Evolutionary conservation across 2,888 invertebrate species (phyloP).

Genomic region (Mythimna pallens): DNA sequence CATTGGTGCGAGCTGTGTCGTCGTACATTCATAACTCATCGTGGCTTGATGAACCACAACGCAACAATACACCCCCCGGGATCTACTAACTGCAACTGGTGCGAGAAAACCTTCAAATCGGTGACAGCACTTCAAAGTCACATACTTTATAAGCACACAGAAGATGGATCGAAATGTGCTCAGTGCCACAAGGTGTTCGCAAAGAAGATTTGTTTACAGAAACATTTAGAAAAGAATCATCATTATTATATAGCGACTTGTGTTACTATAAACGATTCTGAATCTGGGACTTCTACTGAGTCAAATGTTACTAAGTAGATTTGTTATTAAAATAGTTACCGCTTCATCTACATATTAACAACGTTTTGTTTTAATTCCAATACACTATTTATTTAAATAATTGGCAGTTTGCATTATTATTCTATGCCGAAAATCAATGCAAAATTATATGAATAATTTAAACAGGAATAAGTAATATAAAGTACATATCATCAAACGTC

Average conservation of each 20-base stretch:
- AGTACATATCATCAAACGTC: not conserved
- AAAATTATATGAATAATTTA: not conserved
- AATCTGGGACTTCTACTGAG: constrained; percentile 17
- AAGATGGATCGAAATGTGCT: constrained; percentile 68
- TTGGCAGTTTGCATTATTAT: not conserved
- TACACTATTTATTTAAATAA: constrained; percentile 3
- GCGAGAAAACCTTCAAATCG: constrained; percentile 72
- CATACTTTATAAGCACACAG: constrained; percentile 74
- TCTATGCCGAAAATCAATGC: not conserved
- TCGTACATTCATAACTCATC: constrained; percentile 73
- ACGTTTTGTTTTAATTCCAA: constrained; percentile 8
- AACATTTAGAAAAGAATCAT: constrained; percentile 73
- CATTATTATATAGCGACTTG: constrained; percentile 19
- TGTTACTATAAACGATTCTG: constrained; percentile 7
- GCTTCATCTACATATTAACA: not conserved
- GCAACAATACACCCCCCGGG: constrained; percentile 73
- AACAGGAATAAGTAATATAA: too few relatives aligned
- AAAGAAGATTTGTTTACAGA: constrained; percentile 64
- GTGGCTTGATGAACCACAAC: constrained; percentile 75
- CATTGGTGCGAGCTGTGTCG: constrained; percentile 76
- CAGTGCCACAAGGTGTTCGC: constrained; percentile 75
- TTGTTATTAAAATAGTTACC: not conserved
- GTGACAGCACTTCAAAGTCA: constrained; percentile 75
- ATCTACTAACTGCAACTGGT: constrained; percentile 71
- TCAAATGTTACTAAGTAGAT: constrained; percentile 14